Conservation (phyloP, 2,113 vertebrate species). For the Hystrix cristata region DNA sequence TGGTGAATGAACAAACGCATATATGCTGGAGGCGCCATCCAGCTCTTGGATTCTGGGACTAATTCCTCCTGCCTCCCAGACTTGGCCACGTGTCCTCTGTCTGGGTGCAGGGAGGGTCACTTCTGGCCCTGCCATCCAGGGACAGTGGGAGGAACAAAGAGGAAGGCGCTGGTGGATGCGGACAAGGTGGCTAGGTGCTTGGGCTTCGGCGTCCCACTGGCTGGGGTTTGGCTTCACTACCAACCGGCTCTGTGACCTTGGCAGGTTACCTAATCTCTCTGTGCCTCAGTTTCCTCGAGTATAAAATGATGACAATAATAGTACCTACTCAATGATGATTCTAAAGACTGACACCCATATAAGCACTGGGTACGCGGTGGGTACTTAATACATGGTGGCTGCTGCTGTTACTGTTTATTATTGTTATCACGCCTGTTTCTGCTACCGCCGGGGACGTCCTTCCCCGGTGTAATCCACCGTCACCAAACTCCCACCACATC, state of each 20-base stretch:
- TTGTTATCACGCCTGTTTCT: not conserved
- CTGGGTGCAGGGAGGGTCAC: accelerated
- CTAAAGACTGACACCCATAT: not conserved
- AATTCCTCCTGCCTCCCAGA: not conserved
- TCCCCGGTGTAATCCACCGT: not conserved
- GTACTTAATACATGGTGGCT: not conserved
- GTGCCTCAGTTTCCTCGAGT: not conserved
- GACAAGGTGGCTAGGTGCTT: not conserved
- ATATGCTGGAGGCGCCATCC: accelerated
- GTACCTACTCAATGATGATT: not conserved
- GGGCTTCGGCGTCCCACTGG: not conserved
- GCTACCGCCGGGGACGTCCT: not conserved
- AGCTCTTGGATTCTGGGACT: accelerated
- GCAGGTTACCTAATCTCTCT: not conserved
- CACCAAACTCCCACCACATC: not conserved
- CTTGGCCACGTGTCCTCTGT: not conserved
- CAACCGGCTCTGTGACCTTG: not conserved
- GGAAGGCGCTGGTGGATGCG: not conserved
- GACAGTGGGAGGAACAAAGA: not conserved
- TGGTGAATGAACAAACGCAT: not conserved
- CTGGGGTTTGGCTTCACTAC: too few relatives aligned
- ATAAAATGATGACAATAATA: not conserved
- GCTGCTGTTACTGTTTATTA: not conserved
- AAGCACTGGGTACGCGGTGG: not conserved
- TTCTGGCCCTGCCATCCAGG: not conserved